Conservation (phyloP, 2,113 vertebrate species). For the rat (Rattus norvegicus) region DNA sequence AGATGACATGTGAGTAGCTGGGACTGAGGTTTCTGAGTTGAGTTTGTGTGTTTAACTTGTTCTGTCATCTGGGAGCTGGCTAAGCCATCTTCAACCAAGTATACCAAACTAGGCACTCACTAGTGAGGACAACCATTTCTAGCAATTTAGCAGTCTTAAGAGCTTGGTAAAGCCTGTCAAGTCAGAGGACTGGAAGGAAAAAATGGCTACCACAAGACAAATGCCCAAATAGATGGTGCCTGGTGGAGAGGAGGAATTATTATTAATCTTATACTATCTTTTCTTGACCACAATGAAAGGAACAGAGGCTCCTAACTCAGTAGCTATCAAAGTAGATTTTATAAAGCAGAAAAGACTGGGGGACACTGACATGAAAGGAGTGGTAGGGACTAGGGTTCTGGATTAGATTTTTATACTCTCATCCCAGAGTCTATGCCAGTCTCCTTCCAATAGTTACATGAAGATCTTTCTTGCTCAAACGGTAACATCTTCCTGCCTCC, state of each 20-base stretch:
- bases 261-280: not conserved
- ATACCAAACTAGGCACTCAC: not conserved
- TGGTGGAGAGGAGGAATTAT: not conserved
- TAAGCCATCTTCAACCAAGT: not conserved
- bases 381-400: not conserved
- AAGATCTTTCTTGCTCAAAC: not conserved
- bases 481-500: not conserved
- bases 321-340: not conserved
- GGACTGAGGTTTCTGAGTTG: not conserved
- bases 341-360: not conserved
- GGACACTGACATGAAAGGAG: not conserved
- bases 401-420: not conserved
- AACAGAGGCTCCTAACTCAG: not conserved
- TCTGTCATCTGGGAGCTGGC: not conserved
- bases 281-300: not conserved
- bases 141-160: not conserved
- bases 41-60: not conserved
- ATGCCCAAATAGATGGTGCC: not conserved
- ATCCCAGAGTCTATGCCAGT: not conserved
- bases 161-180: not conserved
- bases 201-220: not conserved
- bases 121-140: slow-evolving; percentile 22
- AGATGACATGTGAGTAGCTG: not conserved
- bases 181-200: not conserved
- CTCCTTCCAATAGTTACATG: not conserved